Evolutionary conservation across 2,797 vertebrate genomes (phyloP).

Genomic region (Crenichthys baileyi): DNA sequence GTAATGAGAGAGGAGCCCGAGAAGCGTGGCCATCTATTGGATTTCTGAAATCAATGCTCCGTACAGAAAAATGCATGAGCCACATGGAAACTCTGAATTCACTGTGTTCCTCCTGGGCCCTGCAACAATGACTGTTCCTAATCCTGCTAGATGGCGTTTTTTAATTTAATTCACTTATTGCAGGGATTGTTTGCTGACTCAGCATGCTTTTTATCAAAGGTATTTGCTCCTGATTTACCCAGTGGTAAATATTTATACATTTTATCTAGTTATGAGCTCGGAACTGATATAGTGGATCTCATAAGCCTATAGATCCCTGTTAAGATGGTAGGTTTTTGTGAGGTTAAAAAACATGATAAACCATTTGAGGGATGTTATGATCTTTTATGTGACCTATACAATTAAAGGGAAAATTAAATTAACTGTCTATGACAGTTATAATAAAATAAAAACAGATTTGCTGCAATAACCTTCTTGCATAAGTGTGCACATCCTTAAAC

Average conservation of each 20-base stretch:
- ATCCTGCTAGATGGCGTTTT: slow-evolving; percentile 29
- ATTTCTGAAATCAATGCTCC: slow-evolving; percentile 72
- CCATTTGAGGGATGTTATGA: too few species aligned
- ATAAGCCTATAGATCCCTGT: not conserved
- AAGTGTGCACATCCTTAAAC: not conserved
- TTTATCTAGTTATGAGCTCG: slow-evolving; percentile 11
- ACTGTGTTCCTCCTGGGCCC: slow-evolving; percentile 22
- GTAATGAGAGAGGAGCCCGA: slow-evolving; percentile 71
- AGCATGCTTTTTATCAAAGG: slow-evolving; percentile 29
- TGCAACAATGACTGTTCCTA: slow-evolving; percentile 29
- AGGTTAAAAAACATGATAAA: not conserved
- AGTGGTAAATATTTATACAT: slow-evolving; percentile 44
- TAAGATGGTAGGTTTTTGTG: not conserved
- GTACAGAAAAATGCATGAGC: slow-evolving; percentile 66
- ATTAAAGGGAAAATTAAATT: not conserved
- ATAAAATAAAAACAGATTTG: not conserved
- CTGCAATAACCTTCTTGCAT: not conserved
- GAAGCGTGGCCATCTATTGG: slow-evolving; percentile 60
- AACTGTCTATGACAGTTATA: not conserved
- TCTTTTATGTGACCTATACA: not conserved
- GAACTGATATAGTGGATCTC: not conserved
- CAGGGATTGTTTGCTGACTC: slow-evolving; percentile 40
- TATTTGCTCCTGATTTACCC: slow-evolving; percentile 37
- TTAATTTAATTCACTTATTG: slow-evolving; percentile 21
- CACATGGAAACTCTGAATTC: slow-evolving; percentile 55